Percentiles rank a stretch among this genome's conserved stretches.
phyloP scores from a whole-genome alignment of 1,140 invertebrate genomes.

The Solenopsis invicta region DNA sequence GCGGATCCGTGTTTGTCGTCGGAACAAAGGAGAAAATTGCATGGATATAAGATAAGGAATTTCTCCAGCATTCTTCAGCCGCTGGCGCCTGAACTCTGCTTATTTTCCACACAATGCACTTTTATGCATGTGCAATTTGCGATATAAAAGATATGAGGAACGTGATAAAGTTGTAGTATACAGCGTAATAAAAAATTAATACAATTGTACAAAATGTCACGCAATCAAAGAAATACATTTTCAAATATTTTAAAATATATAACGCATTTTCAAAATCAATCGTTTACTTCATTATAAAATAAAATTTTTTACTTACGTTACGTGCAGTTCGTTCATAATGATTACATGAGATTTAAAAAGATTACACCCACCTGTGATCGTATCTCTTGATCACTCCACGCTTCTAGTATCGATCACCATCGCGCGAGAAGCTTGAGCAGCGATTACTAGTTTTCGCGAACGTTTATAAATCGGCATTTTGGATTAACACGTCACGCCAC shows the following conservation, averaged over 20 bases:
- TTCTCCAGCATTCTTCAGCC: constrained; percentile 25
- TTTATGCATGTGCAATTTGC: constrained; percentile 28
- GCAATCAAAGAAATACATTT: background rate
- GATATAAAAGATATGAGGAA: background rate
- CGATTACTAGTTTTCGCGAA: background rate
- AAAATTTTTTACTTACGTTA: background rate
- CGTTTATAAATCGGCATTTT: background rate
- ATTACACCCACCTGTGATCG: constrained; percentile 38
- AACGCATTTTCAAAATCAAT: background rate
- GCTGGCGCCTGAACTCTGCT: background rate
- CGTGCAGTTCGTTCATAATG: background rate
- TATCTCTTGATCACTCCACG: constrained; percentile 38
- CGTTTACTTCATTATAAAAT: background rate
- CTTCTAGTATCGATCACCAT: constrained; percentile 52
- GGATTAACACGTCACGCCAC: background rate
- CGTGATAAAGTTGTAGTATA: background rate
- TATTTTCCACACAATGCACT: constrained; percentile 49
- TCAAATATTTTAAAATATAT: background rate
- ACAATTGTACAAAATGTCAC: background rate
- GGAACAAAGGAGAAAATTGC: constrained; percentile 61
- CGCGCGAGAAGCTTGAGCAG: background rate
- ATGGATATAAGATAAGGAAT: constrained; percentile 59
- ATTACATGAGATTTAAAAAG: background rate
- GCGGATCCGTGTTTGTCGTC: constrained; percentile 47
- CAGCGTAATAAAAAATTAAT: background rate